Evolutionary conservation across 2,888 invertebrate genomes (phyloP), one percentile per base, ranked within the genome.

Genomic region (Stenotaenia linearis): DNA sequence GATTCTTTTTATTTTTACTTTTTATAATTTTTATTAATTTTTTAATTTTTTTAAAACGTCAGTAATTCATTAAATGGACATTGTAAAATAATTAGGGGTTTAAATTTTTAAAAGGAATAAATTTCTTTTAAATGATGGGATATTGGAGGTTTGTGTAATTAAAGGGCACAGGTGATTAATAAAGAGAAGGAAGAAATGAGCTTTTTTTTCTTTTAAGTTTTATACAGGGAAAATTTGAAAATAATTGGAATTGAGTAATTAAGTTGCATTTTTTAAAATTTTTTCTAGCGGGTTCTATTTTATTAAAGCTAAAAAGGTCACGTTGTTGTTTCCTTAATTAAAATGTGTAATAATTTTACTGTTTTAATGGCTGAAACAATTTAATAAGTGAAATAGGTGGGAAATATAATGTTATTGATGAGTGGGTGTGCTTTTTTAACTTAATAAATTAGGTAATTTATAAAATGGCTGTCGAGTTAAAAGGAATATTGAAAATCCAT

Each of bases 221-320:
- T 69, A 25, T 69, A 61, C 23, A 61, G 28, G 28, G 69, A 1
- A 69, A 69, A 69, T 69, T 69, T 69, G 28, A 69, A 69, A 28
- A 69, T 69, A 69, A 69, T 69, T 69, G 23, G 28, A 69, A 69
- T 69, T 69, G 69, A 69, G 69, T 69, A 69, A 69, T 69, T 69
- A 28, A 28, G 69, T 28, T 69, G 69, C 12, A 2, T 69, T 69
- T 69, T 69, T 69, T 4, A 28, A 0, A 25, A 15, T 25, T 23
- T 61, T 61, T 21, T 61, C 15, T 61, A 25, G 4, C 3, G 61
- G 9, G 69, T 12, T 28, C n/a, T 69, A 28, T 69, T 28, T 69
- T 69, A 69, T 28, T 69, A 69, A 69, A 28, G 69, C 25, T 69
- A 4, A 28, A 61, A 69, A 28, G 69, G 69, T 69, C 28, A 25